These are phyloP conservation scores for Drosophila pectinifera DNA, from an alignment of 1,140 invertebrate genomes.

Conservation along the genomic window DNA sequence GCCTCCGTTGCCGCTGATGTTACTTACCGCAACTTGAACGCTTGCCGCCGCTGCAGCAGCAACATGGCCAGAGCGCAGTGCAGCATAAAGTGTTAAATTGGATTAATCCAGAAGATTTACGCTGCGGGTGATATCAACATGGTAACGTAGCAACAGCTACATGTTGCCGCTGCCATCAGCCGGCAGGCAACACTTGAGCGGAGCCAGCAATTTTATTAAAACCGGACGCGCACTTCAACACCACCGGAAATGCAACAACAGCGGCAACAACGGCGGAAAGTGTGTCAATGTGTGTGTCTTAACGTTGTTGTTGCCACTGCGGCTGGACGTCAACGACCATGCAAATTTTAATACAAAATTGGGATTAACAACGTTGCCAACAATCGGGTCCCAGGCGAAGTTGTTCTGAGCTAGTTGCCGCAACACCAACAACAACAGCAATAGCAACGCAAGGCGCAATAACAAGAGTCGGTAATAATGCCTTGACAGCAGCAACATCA, in stretches of 20 bases:
- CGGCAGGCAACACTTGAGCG: slow-evolving; percentile 61
- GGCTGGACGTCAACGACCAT: slow-evolving; percentile 68
- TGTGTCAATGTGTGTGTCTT: slow-evolving; percentile 65
- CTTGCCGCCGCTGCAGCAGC: slow-evolving; percentile 35
- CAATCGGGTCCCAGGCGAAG: slow-evolving; percentile 18
- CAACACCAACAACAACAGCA: slow-evolving; percentile 21
- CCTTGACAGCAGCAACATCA: slow-evolving; percentile 59
- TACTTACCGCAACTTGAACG: slow-evolving; percentile 37
- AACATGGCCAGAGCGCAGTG: slow-evolving; percentile 76
- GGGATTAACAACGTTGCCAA: slow-evolving; percentile 65
- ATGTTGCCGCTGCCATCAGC: slow-evolving; percentile 33
- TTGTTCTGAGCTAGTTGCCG: slow-evolving; percentile 58
- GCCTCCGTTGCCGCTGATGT: slow-evolving; percentile 43
- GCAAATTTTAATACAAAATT: slow-evolving; percentile 80
- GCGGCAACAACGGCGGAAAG: slow-evolving; percentile 37
- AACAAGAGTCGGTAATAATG: slow-evolving; percentile 66
- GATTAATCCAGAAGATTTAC: slow-evolving; percentile 85
- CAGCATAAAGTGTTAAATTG: slow-evolving; percentile 85
- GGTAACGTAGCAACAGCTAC: slow-evolving; percentile 58
- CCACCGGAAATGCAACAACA: slow-evolving; percentile 75
- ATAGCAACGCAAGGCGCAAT: slow-evolving; percentile 34
- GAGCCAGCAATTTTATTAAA: slow-evolving; percentile 78
- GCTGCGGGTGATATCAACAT: slow-evolving; percentile 84
- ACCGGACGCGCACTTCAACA: slow-evolving; percentile 75
- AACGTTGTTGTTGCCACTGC: slow-evolving; percentile 25